phyloP scores from a whole-genome alignment of 1,140 invertebrate species.

The Drosophila mayri region DNA sequence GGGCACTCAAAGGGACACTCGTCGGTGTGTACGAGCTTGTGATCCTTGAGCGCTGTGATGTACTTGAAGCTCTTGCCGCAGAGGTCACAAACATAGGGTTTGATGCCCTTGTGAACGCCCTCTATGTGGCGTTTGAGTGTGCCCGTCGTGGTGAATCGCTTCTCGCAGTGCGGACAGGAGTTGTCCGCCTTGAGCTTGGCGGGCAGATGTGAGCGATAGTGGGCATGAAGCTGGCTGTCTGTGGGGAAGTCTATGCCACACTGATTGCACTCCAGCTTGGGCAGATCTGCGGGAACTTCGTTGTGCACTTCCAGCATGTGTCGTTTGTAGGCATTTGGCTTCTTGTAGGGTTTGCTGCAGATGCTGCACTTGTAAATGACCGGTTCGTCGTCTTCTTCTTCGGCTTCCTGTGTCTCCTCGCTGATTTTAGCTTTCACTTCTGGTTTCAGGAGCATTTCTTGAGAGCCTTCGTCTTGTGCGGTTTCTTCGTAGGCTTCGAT shows the following conservation, averaged over 20 bases:
- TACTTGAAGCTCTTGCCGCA: conserved; percentile 85
- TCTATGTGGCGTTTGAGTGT: conserved; percentile 84
- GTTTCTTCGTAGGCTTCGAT: conserved; percentile 11
- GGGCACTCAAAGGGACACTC: conserved; percentile 85
- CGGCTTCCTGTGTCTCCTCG: not conserved
- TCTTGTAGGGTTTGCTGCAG: conserved; percentile 70
- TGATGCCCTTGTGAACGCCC: conserved; percentile 84
- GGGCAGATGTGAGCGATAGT: conserved; percentile 84
- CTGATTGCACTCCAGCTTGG: conserved; percentile 60
- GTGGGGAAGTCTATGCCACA: conserved; percentile 83
- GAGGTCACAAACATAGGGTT: conserved; percentile 85
- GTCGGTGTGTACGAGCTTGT: conserved; percentile 86
- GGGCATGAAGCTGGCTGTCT: conserved; percentile 74
- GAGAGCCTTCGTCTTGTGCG: not conserved
- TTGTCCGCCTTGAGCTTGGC: conserved; percentile 81
- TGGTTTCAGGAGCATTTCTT: not conserved
- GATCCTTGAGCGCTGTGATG: conserved; percentile 85
- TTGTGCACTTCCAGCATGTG: conserved; percentile 67
- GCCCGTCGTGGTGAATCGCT: conserved; percentile 73
- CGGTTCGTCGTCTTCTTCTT: not conserved
- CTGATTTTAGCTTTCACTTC: not conserved
- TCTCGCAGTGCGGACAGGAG: conserved; percentile 77
- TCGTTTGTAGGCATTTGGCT: conserved; percentile 54
- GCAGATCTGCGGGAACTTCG: conserved; percentile 37
- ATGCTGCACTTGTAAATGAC: conserved; percentile 47